These are phyloP conservation scores for Bombycilla garrulus DNA, from an alignment of 2,113 vertebrate species.

Conservation along the genomic window DNA sequence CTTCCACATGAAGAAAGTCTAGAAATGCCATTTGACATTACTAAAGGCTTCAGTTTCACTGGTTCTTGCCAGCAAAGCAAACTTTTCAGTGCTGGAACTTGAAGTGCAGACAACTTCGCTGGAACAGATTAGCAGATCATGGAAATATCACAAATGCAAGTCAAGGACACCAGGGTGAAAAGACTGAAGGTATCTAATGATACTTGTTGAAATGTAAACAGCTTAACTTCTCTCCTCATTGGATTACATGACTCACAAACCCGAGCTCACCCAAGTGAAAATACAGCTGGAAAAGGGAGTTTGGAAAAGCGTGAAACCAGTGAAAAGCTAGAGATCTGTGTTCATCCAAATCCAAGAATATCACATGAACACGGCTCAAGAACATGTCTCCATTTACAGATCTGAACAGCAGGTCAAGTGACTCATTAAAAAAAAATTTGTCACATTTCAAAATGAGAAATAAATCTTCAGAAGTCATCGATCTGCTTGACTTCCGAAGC, in stretches of 20 bases:
- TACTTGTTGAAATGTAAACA: slow-evolving; percentile 2
- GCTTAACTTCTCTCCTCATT: not conserved
- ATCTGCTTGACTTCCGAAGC: not conserved
- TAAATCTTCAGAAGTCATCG: not conserved
- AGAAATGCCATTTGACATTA: not conserved
- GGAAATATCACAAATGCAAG: not conserved
- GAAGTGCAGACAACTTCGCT: not conserved
- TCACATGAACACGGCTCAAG: not conserved
- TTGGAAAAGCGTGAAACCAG: not conserved
- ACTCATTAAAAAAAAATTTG: not conserved
- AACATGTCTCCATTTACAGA: not conserved
- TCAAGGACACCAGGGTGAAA: slow-evolving; percentile 1
- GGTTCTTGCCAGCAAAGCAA: slow-evolving; percentile 2
- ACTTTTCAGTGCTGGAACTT: not conserved
- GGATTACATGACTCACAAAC: not conserved
- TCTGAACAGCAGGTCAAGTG: not conserved
- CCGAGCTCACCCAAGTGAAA: not conserved
- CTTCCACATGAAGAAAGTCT: not conserved
- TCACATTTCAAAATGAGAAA: not conserved
- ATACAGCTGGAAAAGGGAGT: not conserved
- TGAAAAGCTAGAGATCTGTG: not conserved
- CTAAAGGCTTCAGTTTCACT: not conserved
- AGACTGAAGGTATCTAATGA: slow-evolving; percentile 27
- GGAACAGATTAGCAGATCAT: not conserved
- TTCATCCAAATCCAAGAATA: not conserved